A percentile compares a stretch with the other conserved stretches of the same genome.
Evolutionary conservation across 2,797 vertebrate genomes (phyloP).

Genomic region (Clarias pachynema): DNA sequence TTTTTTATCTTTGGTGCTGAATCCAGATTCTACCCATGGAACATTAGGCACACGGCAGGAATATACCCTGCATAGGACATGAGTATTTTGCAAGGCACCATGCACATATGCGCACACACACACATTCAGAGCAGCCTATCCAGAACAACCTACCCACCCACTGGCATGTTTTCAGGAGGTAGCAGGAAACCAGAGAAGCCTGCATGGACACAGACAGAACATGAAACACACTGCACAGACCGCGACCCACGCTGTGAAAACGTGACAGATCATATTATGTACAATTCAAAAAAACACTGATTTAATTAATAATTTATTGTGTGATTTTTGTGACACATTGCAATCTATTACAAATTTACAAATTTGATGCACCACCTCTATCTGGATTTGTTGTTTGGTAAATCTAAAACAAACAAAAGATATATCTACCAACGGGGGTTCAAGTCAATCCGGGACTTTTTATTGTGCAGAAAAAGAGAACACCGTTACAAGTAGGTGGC

Average conservation of each 20-base stretch:
- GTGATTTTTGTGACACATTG: not conserved
- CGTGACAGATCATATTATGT: not conserved
- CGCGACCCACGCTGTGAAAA: not conserved
- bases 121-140: not conserved
- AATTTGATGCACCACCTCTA: not conserved
- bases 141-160: not conserved
- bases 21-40: not conserved
- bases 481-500: no score
- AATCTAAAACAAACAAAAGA: not conserved
- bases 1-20: not conserved
- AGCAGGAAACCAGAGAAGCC: not conserved
- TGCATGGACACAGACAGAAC: not conserved
- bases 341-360: not conserved
- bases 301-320: not conserved
- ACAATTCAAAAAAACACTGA: no score
- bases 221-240: not conserved
- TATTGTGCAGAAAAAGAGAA: no score
- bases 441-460: no score
- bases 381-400: not conserved
- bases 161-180: constrained; percentile 12
- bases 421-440: no score
- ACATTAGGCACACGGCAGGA: not conserved
- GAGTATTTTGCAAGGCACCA: not conserved
- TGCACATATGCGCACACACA: not conserved
- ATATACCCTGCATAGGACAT: not conserved